phyloP scores from a whole-genome alignment of 2,888 invertebrate genomes.

The Labia minor region DNA sequence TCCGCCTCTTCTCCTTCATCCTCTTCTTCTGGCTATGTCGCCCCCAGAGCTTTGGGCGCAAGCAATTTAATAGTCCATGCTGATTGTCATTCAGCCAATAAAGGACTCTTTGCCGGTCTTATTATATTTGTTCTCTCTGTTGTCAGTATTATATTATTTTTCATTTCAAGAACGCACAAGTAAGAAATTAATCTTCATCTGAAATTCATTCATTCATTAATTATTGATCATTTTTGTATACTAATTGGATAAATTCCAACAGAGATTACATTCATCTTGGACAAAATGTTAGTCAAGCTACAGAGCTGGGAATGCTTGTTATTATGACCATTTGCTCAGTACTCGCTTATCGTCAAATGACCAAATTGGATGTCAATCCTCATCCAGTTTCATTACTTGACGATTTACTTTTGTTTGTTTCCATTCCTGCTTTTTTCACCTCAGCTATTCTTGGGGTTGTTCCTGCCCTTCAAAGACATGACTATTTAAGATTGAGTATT shows the following conservation, averaged over 20 bases:
- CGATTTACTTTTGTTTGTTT: constrained; percentile 57
- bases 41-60: constrained; percentile 3
- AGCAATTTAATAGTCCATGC: constrained; percentile 52
- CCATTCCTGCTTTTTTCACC: constrained; percentile 60
- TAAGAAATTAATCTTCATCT: constrained; percentile 16
- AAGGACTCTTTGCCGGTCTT: constrained; percentile 61
- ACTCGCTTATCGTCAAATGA: constrained; percentile 51
- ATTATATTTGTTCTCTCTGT: constrained; percentile 46
- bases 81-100: constrained; percentile 67
- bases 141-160: constrained; percentile 50
- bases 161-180: constrained; percentile 35
- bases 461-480: constrained; percentile 47
- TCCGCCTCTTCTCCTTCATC: no score
- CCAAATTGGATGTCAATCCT: constrained; percentile 52
- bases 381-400: constrained; percentile 55
- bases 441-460: constrained; percentile 57
- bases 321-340: constrained; percentile 48
- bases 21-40: not conserved
- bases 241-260: constrained; percentile 22
- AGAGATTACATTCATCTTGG: constrained; percentile 43
- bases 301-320: constrained; percentile 44
- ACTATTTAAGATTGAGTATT: constrained; percentile 43
- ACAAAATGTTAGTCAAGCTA: constrained; percentile 41
- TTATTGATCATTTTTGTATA: not conserved
- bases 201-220: constrained; percentile 19